Evolutionary conservation across 2,113 vertebrate genomes (phyloP).

Genomic region (Oriolus oriolus): DNA sequence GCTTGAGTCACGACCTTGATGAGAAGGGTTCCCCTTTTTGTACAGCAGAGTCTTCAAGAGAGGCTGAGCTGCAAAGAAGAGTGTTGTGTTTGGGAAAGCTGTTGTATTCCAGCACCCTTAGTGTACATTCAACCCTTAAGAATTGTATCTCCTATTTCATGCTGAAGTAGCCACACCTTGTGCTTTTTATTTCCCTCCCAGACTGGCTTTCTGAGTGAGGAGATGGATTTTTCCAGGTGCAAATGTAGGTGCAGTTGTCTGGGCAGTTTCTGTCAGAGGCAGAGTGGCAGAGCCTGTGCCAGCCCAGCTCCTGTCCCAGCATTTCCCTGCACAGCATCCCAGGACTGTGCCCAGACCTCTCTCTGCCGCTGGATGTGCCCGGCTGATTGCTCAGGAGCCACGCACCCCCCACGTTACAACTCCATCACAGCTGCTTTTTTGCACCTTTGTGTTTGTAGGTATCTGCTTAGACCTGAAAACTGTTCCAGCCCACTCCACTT

Average conservation of each 20-base stretch:
- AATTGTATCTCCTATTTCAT: not conserved
- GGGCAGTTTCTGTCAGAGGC: not conserved
- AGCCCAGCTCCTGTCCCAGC: not conserved
- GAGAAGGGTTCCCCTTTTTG: not conserved
- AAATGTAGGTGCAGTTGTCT: not conserved
- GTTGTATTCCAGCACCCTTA: not conserved
- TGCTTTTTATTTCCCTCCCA: not conserved
- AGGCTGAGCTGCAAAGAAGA: not conserved
- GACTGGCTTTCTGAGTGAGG: not conserved
- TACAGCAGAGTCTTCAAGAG: not conserved
- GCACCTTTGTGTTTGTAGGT: not conserved
- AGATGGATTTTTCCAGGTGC: not conserved
- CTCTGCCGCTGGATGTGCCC: not conserved
- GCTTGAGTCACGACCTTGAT: not conserved
- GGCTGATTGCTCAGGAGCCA: not conserved
- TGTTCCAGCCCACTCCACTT: not conserved
- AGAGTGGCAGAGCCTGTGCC: not conserved
- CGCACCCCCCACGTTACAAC: accelerated
- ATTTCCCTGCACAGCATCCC: not conserved
- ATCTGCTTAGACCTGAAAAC: not conserved
- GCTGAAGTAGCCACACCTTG: not conserved
- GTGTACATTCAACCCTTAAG: not conserved
- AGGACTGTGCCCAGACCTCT: not conserved
- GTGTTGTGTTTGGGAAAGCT: not conserved
- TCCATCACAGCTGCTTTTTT: not conserved